Evolutionary conservation across 2,113 vertebrate genomes (phyloP), one percentile per base, ranked within the genome.

Genomic region (Boleophthalmus pectinirostris): DNA sequence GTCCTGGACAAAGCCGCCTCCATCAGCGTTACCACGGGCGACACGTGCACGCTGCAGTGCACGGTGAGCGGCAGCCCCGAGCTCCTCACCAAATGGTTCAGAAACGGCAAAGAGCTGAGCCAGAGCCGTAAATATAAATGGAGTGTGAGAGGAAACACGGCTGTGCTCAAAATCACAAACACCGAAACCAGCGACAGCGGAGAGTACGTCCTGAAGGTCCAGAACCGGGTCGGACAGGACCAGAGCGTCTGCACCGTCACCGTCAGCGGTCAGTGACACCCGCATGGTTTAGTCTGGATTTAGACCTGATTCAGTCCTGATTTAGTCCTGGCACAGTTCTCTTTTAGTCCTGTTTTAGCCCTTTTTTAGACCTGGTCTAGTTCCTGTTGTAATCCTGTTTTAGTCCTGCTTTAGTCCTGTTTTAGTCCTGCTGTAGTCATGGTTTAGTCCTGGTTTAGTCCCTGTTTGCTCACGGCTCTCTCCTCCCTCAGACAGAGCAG

Each of bases 61-160:
- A 94, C 93, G 0, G 89, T 99, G 18, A 80, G 94, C 73, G 97
- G 97, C 90, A 98, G 95, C 83, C 96, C 96, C 67, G 96, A 97
- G n/a, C 93, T 99, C 33, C 98, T 96, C 93, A 93, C 94, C 20
- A 98, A 96, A 74, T 99, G 97, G 97, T 95, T 97, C 80, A 96
- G 93, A 93, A 93, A 97, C 1, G 95, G 94, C 63, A 97, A 93
- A 23, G 94, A 95, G 54, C 88, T 99, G 79, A 89, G 90, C 70
- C 86, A 94, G 74, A 95, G 96, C 78, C 96, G 97, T 82, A 98
- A 98, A 88, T 96, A 96, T 35, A 96, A 96, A 78, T 93, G 96
- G 77, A 95, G 90, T 14, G 90, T 97, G 80, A 98, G 96, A 91
- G 95, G 96, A 64, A 96, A 95, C 1, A 71, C 93, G 14, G 96